These are phyloP conservation scores for Embidobia sp. DNA, from an alignment of 2,888 invertebrate species.

Conservation along the genomic window DNA sequence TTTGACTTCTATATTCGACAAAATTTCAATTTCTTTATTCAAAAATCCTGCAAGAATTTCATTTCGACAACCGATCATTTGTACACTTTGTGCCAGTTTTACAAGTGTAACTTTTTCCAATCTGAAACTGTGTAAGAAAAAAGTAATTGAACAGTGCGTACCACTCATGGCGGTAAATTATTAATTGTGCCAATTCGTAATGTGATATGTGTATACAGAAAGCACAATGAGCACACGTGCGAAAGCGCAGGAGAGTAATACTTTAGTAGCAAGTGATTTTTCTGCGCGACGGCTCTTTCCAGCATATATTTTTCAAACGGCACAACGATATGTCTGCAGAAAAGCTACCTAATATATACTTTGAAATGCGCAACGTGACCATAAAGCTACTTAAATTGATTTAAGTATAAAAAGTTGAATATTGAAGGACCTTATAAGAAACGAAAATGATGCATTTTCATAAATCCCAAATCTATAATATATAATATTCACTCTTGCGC, in stretches of 20 bases:
- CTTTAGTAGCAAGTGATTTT: constrained; percentile 50
- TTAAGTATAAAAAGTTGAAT: constrained; percentile 7
- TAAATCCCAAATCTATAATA: no score
- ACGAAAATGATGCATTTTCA: no score
- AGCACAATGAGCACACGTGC: constrained; percentile 3
- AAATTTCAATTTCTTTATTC: constrained; percentile 6
- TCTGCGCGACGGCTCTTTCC: constrained; percentile 41
- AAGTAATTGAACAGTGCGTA: no score
- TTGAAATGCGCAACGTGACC: constrained; percentile 40
- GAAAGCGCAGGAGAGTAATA: constrained; percentile 29
- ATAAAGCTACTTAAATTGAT: constrained; percentile 45
- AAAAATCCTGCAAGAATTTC: constrained; percentile 16
- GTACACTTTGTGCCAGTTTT: no score
- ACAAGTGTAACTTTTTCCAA: constrained; percentile 1
- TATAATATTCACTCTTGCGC: no score
- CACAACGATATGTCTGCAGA: constrained; percentile 39
- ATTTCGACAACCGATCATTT: constrained; percentile 2
- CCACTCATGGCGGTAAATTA: no score
- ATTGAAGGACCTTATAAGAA: no score
- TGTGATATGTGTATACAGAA: neutral
- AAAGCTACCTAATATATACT: constrained; percentile 59
- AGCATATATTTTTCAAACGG: constrained; percentile 55
- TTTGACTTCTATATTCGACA: constrained; percentile 31
- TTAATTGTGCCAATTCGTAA: no score
- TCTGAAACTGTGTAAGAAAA: neutral